A percentile compares a stretch with the other conserved stretches of the same genome.
Evolutionary conservation across 2,888 invertebrate species (phyloP).

Genomic region (Perizoma affinitatum): DNA sequence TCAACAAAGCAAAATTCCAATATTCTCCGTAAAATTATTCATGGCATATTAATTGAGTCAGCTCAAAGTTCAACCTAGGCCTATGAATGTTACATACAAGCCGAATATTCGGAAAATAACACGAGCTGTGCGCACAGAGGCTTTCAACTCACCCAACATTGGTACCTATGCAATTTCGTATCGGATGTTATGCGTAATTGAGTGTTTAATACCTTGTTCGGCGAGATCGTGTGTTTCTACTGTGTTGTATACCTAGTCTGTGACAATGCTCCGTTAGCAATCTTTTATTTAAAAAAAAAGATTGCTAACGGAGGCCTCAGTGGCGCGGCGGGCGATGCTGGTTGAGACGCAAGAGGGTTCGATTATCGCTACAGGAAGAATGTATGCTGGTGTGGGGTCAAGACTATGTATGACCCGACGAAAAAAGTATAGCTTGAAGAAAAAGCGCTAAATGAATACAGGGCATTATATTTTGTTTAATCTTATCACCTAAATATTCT

Average conservation of each 20-base stretch:
- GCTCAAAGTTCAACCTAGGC: slow-evolving; percentile 24
- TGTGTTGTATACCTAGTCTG: neutral
- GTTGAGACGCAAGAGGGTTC: no score
- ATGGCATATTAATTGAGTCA: slow-evolving; percentile 26
- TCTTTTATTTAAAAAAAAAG: no score
- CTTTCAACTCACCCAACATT: no score
- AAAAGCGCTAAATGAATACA: no score
- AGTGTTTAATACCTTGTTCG: slow-evolving; percentile 33
- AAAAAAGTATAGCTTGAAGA: no score
- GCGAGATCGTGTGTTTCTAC: neutral
- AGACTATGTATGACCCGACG: no score
- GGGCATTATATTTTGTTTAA: no score
- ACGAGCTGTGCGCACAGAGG: slow-evolving; percentile 31
- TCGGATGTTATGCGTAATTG: slow-evolving; percentile 42
- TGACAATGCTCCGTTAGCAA: neutral
- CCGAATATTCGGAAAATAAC: slow-evolving; percentile 59
- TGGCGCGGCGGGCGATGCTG: no score
- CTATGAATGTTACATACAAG: slow-evolving; percentile 12
- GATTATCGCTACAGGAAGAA: no score
- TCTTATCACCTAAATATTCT: no score
- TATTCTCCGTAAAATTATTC: slow-evolving; percentile 27
- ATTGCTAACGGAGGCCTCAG: no score
- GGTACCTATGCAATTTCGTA: slow-evolving; percentile 60
- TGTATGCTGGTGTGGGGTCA: no score
- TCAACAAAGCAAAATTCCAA: slow-evolving; percentile 10